Base-by-base conservation (phyloP, 1,140 invertebrate species). In the Paralvinella palmiformis region DNA sequence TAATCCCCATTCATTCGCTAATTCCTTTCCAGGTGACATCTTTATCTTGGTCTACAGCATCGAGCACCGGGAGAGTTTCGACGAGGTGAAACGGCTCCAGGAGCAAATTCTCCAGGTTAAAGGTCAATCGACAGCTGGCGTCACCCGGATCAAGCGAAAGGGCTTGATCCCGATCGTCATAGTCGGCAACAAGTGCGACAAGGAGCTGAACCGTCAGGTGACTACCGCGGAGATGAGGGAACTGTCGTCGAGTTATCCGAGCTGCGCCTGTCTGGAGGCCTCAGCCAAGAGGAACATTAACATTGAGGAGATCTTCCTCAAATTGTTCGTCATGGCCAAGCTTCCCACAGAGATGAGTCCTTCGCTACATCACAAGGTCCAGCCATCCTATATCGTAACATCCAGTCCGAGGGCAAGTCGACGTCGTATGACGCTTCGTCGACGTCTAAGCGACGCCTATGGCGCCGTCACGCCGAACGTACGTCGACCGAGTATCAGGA, bases 341-440 rank as follows among this genome's bases (percentile, higher is more conserved):
- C 79, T 92, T 58, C 90, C 90, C 1, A 76, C 88, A 70, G 90
- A 92, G 81, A 92, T 92, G 90, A 89, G 89, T n/a, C 90, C 90
- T 0, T 90, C 91, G 72, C 87, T 90, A 72, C 90, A 92, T 75
- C 86, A 79, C 58, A 74, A 74, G 63, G 74, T 81, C 6, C 70
- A 73, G 50, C 73, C 78, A 15, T 69, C 67, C 3, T 79, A 79
- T 53, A 68, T 72, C 0, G 67, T 71, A 20, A 64, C 69, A 31
- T 65, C 64, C 10, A 35, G 53, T 1, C 62, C 62, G 17, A 65
- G 64, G 45, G 64, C 66, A 27, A 63, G 70, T 10, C 71, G 70
- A 73, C 88, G 89, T 72, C 70, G 75, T 22, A 70, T 91, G 48
- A 89, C 88, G 44, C 89, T 91, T 61, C 88, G 90, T 68, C 82